These are phyloP conservation scores for Alouatta palliata DNA, from an alignment of 2,113 vertebrate genomes.

Conservation along the genomic window DNA sequence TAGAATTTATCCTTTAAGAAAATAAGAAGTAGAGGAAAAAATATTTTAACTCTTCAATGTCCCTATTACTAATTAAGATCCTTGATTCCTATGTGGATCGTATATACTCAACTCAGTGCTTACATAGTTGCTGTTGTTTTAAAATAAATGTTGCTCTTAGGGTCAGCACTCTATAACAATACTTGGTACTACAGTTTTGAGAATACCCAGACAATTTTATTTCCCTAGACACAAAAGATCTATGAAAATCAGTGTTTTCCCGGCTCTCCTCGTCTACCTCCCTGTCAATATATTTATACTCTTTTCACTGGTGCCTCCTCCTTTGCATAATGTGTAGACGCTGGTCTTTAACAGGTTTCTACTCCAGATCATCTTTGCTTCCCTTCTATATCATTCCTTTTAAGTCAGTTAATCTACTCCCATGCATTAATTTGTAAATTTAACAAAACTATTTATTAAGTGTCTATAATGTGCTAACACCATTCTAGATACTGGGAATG, in stretches of 20 bases:
- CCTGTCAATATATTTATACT: not conserved
- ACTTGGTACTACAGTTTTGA: not conserved
- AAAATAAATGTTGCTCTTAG: not conserved
- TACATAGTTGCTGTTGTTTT: not conserved
- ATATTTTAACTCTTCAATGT: not conserved
- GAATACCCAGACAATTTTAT: not conserved
- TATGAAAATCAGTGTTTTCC: not conserved
- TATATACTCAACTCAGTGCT: not conserved
- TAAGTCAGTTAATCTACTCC: not conserved
- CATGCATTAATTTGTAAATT: not conserved
- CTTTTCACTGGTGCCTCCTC: not conserved
- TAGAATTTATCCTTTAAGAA: constrained; percentile 5
- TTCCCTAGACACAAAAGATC: not conserved
- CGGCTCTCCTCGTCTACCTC: not conserved
- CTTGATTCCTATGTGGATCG: not conserved
- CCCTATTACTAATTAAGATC: not conserved
- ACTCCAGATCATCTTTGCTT: not conserved
- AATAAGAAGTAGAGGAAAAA: not conserved
- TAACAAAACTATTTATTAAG: constrained; percentile 5
- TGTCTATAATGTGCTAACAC: not conserved
- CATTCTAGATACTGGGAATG: not conserved
- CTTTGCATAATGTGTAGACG: not conserved
- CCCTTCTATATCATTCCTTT: not conserved
- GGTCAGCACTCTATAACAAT: not conserved
- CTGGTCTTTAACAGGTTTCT: not conserved